Conservation (phyloP, 53 echinoderm and acorn worm species). For the Stichopus horrens region DNA sequence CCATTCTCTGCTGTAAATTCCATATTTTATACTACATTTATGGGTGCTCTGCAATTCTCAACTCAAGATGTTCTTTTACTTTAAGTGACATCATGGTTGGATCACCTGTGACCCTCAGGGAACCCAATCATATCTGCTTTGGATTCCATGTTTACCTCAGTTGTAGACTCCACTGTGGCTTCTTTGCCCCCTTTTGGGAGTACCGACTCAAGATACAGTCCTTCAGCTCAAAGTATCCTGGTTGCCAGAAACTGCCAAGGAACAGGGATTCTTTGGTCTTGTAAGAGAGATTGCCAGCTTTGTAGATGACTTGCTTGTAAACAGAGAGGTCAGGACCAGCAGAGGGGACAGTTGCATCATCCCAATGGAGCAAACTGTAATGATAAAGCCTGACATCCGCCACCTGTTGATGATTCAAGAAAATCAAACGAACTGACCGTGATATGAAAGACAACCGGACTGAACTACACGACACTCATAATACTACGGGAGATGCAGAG, state of each 20-base stretch:
- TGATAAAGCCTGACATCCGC: slow-evolving; percentile 61
- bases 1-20: too few species aligned
- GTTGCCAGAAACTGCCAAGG: slow-evolving; percentile 79
- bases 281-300: slow-evolving; percentile 73
- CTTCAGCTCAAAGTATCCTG: slow-evolving; percentile 74
- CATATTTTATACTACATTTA: too few species aligned
- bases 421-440: too few species aligned
- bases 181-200: slow-evolving; percentile 52
- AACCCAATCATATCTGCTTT: not conserved
- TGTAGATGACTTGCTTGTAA: slow-evolving; percentile 68
- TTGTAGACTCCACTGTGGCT: slow-evolving; percentile 73
- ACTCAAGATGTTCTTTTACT: too few species aligned
- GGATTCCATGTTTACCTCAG: slow-evolving; percentile 55
- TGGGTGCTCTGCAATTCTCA: too few species aligned
- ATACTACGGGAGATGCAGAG: too few species aligned
- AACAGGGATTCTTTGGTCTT: slow-evolving; percentile 68
- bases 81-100: too few species aligned
- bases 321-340: slow-evolving; percentile 77
- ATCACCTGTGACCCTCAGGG: too few species aligned
- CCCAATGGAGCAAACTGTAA: slow-evolving; percentile 93
- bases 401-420: slow-evolving; percentile 43
- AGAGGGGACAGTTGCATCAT: slow-evolving; percentile 74
- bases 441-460: too few species aligned
- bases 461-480: too few species aligned
- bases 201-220: slow-evolving; percentile 70